phyloP scores from a whole-genome alignment of 2,888 invertebrate genomes.

The Megalurothrips usitatus region DNA sequence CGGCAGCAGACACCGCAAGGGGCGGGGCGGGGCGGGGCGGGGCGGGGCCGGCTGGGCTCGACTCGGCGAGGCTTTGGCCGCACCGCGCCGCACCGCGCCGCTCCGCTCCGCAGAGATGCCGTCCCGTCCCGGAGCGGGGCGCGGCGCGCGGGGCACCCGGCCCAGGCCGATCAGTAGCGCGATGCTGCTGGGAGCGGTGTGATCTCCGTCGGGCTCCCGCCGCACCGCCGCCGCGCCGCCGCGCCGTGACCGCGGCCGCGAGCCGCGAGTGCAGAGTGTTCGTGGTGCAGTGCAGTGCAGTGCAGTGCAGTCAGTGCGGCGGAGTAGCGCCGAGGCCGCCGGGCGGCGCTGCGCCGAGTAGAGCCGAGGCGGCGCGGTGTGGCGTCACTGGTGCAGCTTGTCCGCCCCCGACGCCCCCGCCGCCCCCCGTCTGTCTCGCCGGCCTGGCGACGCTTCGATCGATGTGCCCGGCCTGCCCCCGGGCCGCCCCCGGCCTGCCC shows the following conservation, averaged over 20 bases:
- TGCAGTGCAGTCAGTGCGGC: too few relatives aligned
- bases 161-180: too few relatives aligned
- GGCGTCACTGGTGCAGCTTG: neutral
- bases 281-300: too few relatives aligned
- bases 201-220: too few relatives aligned
- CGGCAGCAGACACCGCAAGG: slow-evolving; percentile 1
- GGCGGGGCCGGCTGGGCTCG: neutral
- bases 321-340: neutral
- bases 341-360: neutral
- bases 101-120: neutral
- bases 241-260: too few relatives aligned
- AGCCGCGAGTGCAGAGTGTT: too few relatives aligned
- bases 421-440: neutral
- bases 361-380: neutral
- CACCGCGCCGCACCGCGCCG: neutral
- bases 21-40: neutral
- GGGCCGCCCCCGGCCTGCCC: too few relatives aligned
- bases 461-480: neutral
- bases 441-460: neutral
- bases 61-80: neutral
- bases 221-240: too few relatives aligned
- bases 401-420: neutral
- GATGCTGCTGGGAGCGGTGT: too few relatives aligned
- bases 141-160: too few relatives aligned
- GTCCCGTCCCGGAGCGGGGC: too few relatives aligned